Evolutionary conservation across 2,797 vertebrate genomes (phyloP), one percentile per base, ranked within the genome.

Genomic region (Danio jaintianensis): DNA sequence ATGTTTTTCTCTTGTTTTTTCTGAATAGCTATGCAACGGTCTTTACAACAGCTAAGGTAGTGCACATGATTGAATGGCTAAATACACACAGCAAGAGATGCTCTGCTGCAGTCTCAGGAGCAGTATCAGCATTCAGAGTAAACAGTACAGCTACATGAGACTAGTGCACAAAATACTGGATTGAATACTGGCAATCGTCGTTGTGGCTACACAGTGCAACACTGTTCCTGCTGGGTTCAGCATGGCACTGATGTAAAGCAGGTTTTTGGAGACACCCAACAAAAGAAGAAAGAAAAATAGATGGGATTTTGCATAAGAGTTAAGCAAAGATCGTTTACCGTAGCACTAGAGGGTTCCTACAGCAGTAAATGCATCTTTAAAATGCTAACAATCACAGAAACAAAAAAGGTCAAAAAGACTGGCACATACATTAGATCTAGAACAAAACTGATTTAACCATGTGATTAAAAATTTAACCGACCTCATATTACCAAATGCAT

Each of bases 191-290:
- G 7, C 53, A 59, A 11, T 68, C n/a, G 10, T 63, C 15, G 11
- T 56, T 59, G 59, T 85, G 83, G 85, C 85, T 75, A 84, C 78
- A 79, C 79, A 82, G 88, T 90, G 87, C 89, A 88, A 89, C 48
- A 80, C 82, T 88, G 88, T 86, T 89, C 81, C 86, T 53, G 52
- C 85, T 42, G 55, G 88, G 86, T 85, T 89, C 84, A 80, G 88
- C 82, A 63, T 15, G 78, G 85, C 84, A 84, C 69, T 77, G 18
- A 58, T 4, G 4, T 3, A 58, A 56, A 45, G 7, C 53, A 58
- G 53, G n/a, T 20, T 55, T 70, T 55, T 55, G 50, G n/a, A 55
- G n/a, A 53, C 36, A 45, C 40, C 18, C 38, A 29, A 79, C 40
- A 84, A 63, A 77, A 84, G 50, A 62, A 63, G 29, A 55, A 70